A percentile compares a stretch with the other conserved stretches of the same genome.
Conservation (phyloP, 1,140 invertebrate species). For the Nilaparvata lugens region DNA sequence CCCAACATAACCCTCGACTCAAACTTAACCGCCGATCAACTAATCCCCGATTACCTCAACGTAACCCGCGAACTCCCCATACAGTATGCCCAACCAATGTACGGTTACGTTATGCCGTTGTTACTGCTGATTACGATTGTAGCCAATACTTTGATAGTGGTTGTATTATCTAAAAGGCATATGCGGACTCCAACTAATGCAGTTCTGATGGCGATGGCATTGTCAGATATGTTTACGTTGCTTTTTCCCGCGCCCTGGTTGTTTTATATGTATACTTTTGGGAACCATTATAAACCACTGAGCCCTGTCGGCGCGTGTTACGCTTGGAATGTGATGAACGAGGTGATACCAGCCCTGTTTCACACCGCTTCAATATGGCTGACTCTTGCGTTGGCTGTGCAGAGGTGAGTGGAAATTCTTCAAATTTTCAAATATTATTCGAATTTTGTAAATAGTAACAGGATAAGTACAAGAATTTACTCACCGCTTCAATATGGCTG, state of each 20-base stretch:
- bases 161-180: conserved; percentile 58
- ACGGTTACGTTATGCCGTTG: conserved; percentile 70
- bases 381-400: conserved; percentile 75
- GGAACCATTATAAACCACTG: conserved; percentile 69
- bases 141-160: conserved; percentile 81
- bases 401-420: conserved; percentile 40
- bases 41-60: conserved; percentile 37
- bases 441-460: too few species aligned
- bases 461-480: too few species aligned
- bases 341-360: conserved; percentile 78
- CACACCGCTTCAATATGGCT: conserved; percentile 90
- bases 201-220: conserved; percentile 72
- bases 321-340: conserved; percentile 68
- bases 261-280: conserved; percentile 84
- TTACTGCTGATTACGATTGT: conserved; percentile 80
- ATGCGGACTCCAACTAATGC: conserved; percentile 61
- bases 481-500: conserved; percentile 87
- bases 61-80: conserved; percentile 56
- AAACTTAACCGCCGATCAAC: not conserved
- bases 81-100: conserved; percentile 52
- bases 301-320: conserved; percentile 64
- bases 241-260: conserved; percentile 78
- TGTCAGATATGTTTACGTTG: conserved; percentile 87
- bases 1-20: not conserved
- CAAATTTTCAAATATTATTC: not conserved